These are phyloP conservation scores for Amphiduros pacificus DNA, from an alignment of 2,888 invertebrate species.

Conservation along the genomic window DNA sequence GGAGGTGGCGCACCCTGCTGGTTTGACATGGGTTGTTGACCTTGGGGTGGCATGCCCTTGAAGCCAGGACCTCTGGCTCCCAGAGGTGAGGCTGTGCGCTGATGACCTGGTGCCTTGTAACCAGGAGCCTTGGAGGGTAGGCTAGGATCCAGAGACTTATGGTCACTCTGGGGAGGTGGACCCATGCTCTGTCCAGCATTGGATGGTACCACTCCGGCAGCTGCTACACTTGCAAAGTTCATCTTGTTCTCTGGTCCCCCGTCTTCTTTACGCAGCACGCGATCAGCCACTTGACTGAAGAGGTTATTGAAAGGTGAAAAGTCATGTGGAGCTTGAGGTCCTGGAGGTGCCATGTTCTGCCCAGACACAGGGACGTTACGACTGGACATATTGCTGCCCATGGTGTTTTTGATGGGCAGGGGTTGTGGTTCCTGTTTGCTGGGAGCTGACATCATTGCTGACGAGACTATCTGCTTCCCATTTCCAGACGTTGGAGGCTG, in stretches of 20 bases:
- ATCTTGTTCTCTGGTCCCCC: constrained; percentile 59
- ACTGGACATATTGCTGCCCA: constrained; percentile 18
- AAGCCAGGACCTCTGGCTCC: constrained; percentile 86
- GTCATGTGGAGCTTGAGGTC: constrained; percentile 65
- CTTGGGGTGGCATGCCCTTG: constrained; percentile 64
- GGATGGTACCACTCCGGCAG: constrained; percentile 63
- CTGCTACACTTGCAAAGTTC: constrained; percentile 74
- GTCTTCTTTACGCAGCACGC: constrained; percentile 48
- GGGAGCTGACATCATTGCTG: constrained; percentile 8
- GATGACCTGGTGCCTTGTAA: constrained; percentile 39
- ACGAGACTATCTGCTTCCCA: too few species aligned
- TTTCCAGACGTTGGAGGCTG: background rate
- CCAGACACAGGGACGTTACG: background rate
- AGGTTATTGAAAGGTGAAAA: constrained; percentile 87
- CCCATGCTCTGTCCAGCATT: background rate
- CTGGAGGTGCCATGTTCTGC: background rate
- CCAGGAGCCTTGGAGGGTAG: constrained; percentile 60
- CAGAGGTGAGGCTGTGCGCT: constrained; percentile 17
- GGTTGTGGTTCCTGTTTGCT: constrained; percentile 38
- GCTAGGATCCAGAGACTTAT: constrained; percentile 38
- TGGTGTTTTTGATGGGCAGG: constrained; percentile 40
- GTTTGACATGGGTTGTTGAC: background rate
- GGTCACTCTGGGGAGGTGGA: background rate
- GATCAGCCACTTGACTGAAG: constrained; percentile 68
- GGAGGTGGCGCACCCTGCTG: background rate